phyloP scores from a whole-genome alignment of 2,113 vertebrate species.

The Hemiprocne comata region DNA sequence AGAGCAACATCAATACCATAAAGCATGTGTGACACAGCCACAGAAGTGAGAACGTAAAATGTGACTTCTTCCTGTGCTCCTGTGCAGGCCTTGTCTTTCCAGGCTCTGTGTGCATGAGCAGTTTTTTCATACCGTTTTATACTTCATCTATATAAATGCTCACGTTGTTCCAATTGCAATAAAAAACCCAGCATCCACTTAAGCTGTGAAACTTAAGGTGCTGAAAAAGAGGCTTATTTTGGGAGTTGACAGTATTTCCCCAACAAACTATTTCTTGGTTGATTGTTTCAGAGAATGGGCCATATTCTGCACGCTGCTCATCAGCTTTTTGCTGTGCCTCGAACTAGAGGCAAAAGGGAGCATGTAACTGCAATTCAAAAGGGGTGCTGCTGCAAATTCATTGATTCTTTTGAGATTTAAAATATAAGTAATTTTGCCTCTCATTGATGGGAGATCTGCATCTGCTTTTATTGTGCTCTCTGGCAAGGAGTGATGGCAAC shows the following conservation, averaged over 20 bases:
- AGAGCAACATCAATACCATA: not conserved
- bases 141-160: not conserved
- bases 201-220: not conserved
- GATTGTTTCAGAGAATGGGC: not conserved
- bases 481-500: not conserved
- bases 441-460: not conserved
- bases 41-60: not conserved
- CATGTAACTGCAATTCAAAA: not conserved
- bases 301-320: not conserved
- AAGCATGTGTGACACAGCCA: not conserved
- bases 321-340: not conserved
- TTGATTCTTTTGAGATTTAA: not conserved
- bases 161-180: not conserved
- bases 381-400: not conserved
- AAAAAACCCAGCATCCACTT: not conserved
- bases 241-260: not conserved
- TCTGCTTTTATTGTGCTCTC: not conserved
- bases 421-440: too few relatives aligned
- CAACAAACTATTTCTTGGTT: not conserved
- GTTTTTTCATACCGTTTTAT: not conserved
- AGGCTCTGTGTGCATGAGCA: not conserved
- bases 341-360: not conserved
- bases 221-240: not conserved
- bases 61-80: not conserved
- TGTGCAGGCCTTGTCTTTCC: accelerated